phyloP scores from a whole-genome alignment of 2,888 invertebrate genomes.

The Cheilosia scutellata region DNA sequence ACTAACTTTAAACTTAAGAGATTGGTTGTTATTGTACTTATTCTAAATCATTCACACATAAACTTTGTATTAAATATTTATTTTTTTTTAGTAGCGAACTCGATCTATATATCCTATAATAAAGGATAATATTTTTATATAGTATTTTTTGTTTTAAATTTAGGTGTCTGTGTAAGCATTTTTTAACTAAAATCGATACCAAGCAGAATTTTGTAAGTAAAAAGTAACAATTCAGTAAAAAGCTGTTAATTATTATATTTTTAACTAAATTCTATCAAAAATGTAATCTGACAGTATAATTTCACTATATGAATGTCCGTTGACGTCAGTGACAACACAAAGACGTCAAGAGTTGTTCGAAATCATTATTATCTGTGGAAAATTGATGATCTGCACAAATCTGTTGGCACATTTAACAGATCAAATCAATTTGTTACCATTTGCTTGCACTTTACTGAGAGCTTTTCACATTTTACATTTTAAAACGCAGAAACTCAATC shows the following conservation, averaged over 20 bases:
- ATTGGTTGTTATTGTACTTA: too few species aligned
- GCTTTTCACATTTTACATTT: slow-evolving; percentile 19
- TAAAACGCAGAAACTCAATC: slow-evolving; percentile 3
- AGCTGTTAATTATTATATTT: background rate
- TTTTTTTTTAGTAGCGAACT: too few species aligned
- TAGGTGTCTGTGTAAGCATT: too few species aligned
- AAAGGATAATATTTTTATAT: too few species aligned
- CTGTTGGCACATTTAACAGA: slow-evolving; percentile 33
- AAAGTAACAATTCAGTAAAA: too few species aligned
- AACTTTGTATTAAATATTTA: too few species aligned
- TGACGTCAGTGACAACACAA: slow-evolving; percentile 17
- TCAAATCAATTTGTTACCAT: slow-evolving; percentile 37
- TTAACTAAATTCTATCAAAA: background rate
- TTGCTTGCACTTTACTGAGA: slow-evolving; percentile 10
- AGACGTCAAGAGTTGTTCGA: slow-evolving; percentile 11
- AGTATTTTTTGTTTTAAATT: too few species aligned
- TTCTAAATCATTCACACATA: too few species aligned
- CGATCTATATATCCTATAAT: too few species aligned
- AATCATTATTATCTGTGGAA: slow-evolving; percentile 2
- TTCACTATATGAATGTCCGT: background rate
- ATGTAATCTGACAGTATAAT: background rate
- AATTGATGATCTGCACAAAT: slow-evolving; percentile 17
- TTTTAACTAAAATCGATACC: too few species aligned
- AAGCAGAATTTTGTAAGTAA: too few species aligned
- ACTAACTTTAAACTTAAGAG: too few species aligned